Base-by-base conservation (phyloP, 2,888 invertebrate genomes). In the Tinea semifulvella region DNA sequence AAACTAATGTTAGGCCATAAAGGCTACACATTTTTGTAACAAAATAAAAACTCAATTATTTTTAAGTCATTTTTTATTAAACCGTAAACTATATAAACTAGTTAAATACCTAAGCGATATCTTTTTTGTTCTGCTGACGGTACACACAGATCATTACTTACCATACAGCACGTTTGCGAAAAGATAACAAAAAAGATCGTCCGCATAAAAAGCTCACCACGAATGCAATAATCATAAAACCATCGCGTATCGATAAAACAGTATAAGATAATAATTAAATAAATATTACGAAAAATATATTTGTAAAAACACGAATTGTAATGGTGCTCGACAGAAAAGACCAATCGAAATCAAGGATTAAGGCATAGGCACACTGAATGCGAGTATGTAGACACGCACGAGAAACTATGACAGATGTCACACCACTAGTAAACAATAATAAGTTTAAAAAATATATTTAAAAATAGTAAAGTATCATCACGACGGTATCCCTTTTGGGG, bases 111-210 rank as follows among this genome's bases (percentile, higher is more conserved):
- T 7, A 22, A 22, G 5, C 8, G 5, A 22, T 22, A 22, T 22
- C 5, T 22, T 22, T 22, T 13, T 42, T 17, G 14, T 35, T 40
- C 2, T 46, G 19, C 46, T 43, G 25, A 28, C 47, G 2, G 25
- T 47, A 44, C 36, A 1, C 28, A 36, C 26, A 43, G 17, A 42
- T 46, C 47, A 44, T 47, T 47, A 44, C 47, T 47, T 44, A 46
- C 46, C 20, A 17, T 43, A 31, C 43, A 28, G 40, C 43, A 31
- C 35, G 27, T 16, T n/a, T 60, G 59, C 17, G 45, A 42, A 52
- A 27, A 63, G 65, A 68, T 63, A 66, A 62, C 40, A 40, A 68
- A 68, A 68, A 68, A 69, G 66, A 66, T 64, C 58, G 56, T 42
- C 42, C 25, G 25, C 13, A 45, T 25, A 47, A 46, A 46, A 45